Conservation (phyloP, 2,113 vertebrate genomes). For the Sorex fumeus region DNA sequence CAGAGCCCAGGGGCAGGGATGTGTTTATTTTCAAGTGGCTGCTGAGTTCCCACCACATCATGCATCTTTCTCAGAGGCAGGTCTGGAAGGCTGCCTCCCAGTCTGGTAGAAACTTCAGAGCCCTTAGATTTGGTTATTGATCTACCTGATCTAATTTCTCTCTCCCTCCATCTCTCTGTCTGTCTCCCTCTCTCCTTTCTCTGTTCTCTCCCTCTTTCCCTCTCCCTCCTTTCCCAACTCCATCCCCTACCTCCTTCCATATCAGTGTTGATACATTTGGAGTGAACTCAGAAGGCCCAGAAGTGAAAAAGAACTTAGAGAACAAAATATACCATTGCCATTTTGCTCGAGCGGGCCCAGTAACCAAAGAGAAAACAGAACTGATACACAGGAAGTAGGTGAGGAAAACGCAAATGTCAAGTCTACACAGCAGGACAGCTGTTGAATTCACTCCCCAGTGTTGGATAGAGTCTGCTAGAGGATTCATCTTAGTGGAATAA, state of each 20-base stretch:
- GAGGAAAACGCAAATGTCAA: background rate
- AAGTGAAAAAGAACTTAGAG: background rate
- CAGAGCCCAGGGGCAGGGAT: background rate
- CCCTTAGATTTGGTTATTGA: background rate
- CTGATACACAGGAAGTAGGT: background rate
- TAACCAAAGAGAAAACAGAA: background rate
- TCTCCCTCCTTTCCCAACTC: background rate
- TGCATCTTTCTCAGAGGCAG: background rate
- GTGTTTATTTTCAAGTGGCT: background rate
- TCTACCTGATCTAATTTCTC: background rate
- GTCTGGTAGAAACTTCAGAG: background rate
- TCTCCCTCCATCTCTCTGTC: background rate
- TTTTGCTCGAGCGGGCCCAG: no score
- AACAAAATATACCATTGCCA: background rate
- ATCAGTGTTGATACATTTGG: background rate
- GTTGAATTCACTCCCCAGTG: background rate
- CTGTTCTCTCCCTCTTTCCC: background rate
- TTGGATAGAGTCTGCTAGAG: background rate
- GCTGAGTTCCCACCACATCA: background rate
- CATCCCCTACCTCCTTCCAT: background rate
- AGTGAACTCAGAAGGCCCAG: background rate
- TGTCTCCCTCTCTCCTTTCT: background rate
- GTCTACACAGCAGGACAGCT: background rate
- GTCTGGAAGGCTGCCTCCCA: background rate
- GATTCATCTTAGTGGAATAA: background rate